Base-by-base conservation (phyloP, 2,113 vertebrate species). In the Parus major region DNA sequence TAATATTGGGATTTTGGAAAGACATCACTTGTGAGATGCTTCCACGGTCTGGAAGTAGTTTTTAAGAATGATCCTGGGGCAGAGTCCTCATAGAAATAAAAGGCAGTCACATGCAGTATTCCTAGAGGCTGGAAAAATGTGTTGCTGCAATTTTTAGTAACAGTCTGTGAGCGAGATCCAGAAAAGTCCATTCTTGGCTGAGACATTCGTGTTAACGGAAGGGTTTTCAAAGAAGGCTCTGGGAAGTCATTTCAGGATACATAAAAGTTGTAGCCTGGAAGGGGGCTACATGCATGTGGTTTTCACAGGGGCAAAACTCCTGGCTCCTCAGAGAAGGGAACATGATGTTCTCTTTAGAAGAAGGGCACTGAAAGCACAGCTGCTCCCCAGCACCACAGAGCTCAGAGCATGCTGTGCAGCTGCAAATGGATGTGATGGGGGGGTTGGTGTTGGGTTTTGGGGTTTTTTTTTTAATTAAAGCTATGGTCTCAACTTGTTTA, bases 211-310 rank as follows among this genome's bases (percentile, higher is more conserved):
- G 76, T 86, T 78, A 86, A 69, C 17, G 28, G 59, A 69, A 78
- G 72, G 72, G 20, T 81, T 96, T 89, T 78, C 73, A 93, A 60
- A 79, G 86, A 92, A 82, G 0, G 0, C 79, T 71, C 72, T 71
- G 72, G 80, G 73, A 96, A 91, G 89, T 94, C 88, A 86, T 95
- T 81, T 96, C 80, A 83, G 96, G 96, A 92, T 88, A 84, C 81
- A 17, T 55, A 39, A 22, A 86, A 83, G 56, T 50, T 61, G 55
- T 61, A 86, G 90, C 59, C 82, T 90, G 65, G 72, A 86, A 90
- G 63, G 66, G 75, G 72, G 46, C 91, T 95, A 14, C 76, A 79
- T 15, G 78, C 57, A 42, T 92, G 88, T 84, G 86, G 88, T 77
- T 92, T 86, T 17, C 85, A 66, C 80, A 75, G 91, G 88, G 77